Conservation (phyloP, 2,797 vertebrate genomes). For the Pterois miles region DNA sequence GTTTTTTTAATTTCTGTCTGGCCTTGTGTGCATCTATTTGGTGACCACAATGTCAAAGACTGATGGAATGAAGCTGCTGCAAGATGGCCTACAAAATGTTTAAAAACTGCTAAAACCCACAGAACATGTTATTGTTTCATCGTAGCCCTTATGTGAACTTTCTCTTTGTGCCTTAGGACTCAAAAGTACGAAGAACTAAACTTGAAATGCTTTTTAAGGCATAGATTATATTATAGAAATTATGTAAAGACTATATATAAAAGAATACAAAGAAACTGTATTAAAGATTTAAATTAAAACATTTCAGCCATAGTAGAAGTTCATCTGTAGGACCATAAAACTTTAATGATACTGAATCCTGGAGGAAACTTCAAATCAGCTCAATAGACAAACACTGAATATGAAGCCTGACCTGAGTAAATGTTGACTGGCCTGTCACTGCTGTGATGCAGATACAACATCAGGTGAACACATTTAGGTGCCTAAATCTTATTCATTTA, state of each 20-base stretch:
- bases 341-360: neutral
- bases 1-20: neutral
- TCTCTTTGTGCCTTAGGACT: neutral
- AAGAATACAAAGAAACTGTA: neutral
- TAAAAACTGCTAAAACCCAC: neutral
- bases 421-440: neutral
- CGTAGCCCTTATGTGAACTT: slow-evolving; percentile 3
- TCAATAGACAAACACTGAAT: neutral
- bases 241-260: neutral
- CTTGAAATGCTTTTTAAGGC: neutral
- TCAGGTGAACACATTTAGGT: slow-evolving; percentile 6
- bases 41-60: neutral
- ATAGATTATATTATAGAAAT: neutral
- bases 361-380: neutral
- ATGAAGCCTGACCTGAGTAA: neutral
- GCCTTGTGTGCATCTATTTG: neutral
- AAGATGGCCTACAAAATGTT: neutral
- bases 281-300: neutral
- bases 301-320: neutral
- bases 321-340: neutral
- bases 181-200: neutral
- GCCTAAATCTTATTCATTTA: neutral
- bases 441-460: neutral
- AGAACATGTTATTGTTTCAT: neutral
- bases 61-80: neutral